Evolutionary conservation across 2,797 vertebrate genomes (phyloP).

Genomic region (Mus spretus): DNA sequence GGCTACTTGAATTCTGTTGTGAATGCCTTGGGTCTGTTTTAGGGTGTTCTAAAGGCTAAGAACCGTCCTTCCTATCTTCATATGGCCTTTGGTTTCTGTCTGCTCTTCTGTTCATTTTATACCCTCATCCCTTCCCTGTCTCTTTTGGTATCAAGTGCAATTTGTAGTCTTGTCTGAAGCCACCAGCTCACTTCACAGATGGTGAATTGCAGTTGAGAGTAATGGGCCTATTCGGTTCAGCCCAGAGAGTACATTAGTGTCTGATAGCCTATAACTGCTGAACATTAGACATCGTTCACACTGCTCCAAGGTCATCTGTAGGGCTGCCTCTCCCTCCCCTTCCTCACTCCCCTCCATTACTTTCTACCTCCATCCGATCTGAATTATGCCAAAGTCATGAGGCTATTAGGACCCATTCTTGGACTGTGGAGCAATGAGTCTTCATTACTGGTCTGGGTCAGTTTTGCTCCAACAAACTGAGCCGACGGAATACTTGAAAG

Average conservation of each 20-base stretch:
- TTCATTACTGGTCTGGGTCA: slow-evolving; percentile 68
- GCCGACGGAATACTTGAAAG: slow-evolving; percentile 43
- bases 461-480: slow-evolving; percentile 57
- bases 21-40: neutral
- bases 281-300: slow-evolving; percentile 78
- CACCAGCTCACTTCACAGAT: slow-evolving; percentile 84
- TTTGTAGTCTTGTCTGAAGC: slow-evolving; percentile 82
- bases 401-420: slow-evolving; percentile 43
- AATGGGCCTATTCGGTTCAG: slow-evolving; percentile 82
- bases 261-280: slow-evolving; percentile 83
- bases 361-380: slow-evolving; percentile 48
- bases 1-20: slow-evolving; percentile 35
- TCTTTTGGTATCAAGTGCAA: slow-evolving; percentile 72
- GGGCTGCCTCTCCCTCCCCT: slow-evolving; percentile 47
- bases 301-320: slow-evolving; percentile 80
- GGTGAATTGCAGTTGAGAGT: slow-evolving; percentile 83
- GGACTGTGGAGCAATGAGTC: slow-evolving; percentile 47
- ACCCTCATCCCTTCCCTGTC: slow-evolving; percentile 48
- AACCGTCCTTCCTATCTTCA: slow-evolving; percentile 29
- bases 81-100: slow-evolving; percentile 46
- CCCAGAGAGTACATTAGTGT: slow-evolving; percentile 84
- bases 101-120: slow-evolving; percentile 65
- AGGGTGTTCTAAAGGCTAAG: slow-evolving; percentile 18
- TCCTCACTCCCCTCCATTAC: slow-evolving; percentile 5
- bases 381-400: slow-evolving; percentile 67